Percentiles rank a stretch among this genome's conserved stretches.
Conservation (phyloP, 2,797 vertebrate species). For the Prionace glauca region DNA sequence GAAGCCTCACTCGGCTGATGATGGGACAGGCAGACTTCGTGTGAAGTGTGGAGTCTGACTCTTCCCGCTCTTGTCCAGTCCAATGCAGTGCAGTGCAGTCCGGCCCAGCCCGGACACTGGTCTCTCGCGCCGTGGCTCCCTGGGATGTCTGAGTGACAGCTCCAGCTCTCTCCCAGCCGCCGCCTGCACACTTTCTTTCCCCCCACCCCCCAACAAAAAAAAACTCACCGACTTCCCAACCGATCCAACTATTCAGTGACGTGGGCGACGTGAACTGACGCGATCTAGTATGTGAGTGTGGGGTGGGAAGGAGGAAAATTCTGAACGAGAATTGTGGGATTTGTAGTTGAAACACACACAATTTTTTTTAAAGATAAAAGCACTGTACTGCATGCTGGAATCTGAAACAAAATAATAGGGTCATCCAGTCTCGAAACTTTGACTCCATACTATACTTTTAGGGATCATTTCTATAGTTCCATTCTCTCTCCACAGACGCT, state of each 20-base stretch:
- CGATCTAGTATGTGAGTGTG: not conserved
- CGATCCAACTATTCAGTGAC: conserved; percentile 29
- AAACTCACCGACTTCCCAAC: conserved; percentile 28
- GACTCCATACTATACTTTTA: no score
- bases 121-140: not conserved
- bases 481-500: no score
- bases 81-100: not conserved
- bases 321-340: not conserved
- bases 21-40: not conserved
- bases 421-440: no score
- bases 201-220: not conserved
- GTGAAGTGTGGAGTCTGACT: not conserved
- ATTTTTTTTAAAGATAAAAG: not conserved
- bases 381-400: no score
- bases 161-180: not conserved
- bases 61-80: no score
- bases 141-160: conserved; percentile 9
- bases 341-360: not conserved
- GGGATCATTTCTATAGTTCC: no score
- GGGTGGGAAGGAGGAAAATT: not conserved
- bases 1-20: not conserved
- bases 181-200: not conserved
- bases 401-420: no score
- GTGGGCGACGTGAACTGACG: not conserved
- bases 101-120: not conserved